Conservation (phyloP, 2,797 vertebrate genomes). For the Arrhamphus sclerolepis region DNA sequence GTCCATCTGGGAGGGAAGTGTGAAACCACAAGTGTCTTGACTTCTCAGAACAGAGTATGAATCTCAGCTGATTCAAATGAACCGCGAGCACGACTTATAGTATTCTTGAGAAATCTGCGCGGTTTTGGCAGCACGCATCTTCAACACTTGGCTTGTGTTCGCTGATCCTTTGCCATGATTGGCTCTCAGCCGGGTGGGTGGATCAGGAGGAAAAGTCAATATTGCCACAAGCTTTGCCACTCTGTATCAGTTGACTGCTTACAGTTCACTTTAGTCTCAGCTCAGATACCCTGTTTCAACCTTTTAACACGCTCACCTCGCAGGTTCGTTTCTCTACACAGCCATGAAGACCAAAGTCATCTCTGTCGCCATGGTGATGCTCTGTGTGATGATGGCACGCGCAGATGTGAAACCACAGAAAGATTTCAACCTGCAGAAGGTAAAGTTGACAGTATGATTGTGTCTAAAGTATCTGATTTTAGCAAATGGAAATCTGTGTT, state of each 20-base stretch:
- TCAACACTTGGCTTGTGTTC: slow-evolving; percentile 63
- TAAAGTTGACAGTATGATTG: slow-evolving; percentile 43
- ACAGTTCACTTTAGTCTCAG: slow-evolving; percentile 32
- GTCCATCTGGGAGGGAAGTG: not conserved
- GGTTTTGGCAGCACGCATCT: slow-evolving; percentile 51
- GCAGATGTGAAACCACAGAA: slow-evolving; percentile 77
- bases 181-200: slow-evolving; percentile 67
- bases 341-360: slow-evolving; percentile 70
- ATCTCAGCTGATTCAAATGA: slow-evolving; percentile 42
- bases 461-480: too few relatives aligned
- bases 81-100: slow-evolving; percentile 23
- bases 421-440: slow-evolving; percentile 80
- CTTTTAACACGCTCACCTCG: slow-evolving; percentile 6
- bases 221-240: slow-evolving; percentile 58
- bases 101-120: slow-evolving; percentile 5
- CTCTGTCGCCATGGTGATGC: slow-evolving; percentile 64
- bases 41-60: slow-evolving; percentile 21
- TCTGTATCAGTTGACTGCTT: slow-evolving; percentile 27
- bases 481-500: not conserved
- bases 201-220: slow-evolving; percentile 62
- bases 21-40: slow-evolving; percentile 18
- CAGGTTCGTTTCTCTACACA: slow-evolving; percentile 6
- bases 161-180: slow-evolving; percentile 54
- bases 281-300: slow-evolving; percentile 17
- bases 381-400: slow-evolving; percentile 46